Conservation (phyloP, 2,113 vertebrate species). For the Elephantulus edwardii region DNA sequence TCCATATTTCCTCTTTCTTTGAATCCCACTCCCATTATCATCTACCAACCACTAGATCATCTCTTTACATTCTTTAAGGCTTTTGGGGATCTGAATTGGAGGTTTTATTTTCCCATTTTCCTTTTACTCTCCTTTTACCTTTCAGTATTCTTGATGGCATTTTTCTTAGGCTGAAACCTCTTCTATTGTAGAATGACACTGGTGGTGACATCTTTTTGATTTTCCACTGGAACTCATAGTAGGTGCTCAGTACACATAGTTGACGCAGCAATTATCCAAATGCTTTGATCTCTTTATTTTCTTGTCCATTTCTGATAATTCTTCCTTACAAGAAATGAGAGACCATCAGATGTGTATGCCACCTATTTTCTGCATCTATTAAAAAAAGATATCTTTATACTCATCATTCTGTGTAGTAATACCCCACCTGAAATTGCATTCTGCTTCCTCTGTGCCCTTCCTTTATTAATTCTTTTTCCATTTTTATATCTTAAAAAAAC, state of each 20-base stretch:
- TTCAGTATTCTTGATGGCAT: neutral
- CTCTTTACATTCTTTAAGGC: neutral
- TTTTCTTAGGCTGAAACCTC: neutral
- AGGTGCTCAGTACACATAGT: neutral
- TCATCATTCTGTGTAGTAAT: neutral
- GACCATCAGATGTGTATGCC: neutral
- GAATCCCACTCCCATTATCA: neutral
- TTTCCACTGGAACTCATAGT: neutral
- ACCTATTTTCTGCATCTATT: neutral
- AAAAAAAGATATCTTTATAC: neutral
- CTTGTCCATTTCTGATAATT: neutral
- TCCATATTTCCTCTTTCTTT: neutral
- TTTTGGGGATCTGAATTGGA: neutral
- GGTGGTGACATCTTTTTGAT: neutral
- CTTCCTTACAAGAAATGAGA: neutral
- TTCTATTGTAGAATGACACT: too few relatives aligned
- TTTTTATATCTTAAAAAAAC: neutral
- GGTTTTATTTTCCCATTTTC: neutral
- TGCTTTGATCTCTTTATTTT: conserved; percentile 5
- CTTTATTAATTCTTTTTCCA: neutral
- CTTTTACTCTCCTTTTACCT: neutral
- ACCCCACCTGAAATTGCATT: neutral
- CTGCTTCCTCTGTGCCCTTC: neutral
- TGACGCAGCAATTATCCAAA: neutral
- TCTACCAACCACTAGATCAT: neutral